These are phyloP conservation scores for Aphis craccivora DNA, from an alignment of 1,140 invertebrate species.

Conservation along the genomic window DNA sequence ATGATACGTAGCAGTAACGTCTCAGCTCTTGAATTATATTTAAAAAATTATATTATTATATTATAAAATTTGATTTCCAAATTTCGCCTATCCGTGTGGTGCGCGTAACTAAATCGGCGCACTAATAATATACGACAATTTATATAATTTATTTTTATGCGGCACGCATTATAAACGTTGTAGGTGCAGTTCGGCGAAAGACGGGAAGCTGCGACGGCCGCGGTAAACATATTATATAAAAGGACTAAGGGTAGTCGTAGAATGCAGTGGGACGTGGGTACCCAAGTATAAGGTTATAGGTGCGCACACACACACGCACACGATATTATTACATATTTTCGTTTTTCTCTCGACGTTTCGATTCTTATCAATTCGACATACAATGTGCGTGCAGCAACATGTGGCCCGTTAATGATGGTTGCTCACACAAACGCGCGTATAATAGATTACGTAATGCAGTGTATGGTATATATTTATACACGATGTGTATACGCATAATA, in stretches of 20 bases:
- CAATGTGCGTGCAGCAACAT: constrained; percentile 20
- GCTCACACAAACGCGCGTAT: not conserved
- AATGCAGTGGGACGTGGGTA: not conserved
- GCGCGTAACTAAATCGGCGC: not conserved
- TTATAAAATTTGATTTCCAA: not conserved
- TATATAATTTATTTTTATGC: not conserved
- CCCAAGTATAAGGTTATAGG: not conserved
- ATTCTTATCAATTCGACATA: constrained; percentile 50
- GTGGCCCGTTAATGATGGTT: constrained; percentile 50
- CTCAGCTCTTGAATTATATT: not conserved
- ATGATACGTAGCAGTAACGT: not conserved
- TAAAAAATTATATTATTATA: no score
- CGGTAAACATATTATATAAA: not conserved
- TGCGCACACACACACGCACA: not conserved
- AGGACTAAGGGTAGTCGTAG: not conserved
- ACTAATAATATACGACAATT: not conserved
- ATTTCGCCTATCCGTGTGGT: not conserved
- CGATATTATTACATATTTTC: not conserved
- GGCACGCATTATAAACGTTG: not conserved
- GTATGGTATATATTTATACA: not conserved
- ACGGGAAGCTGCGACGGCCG: not conserved
- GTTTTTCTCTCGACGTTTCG: not conserved
- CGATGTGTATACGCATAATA: not conserved
- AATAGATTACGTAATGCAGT: not conserved
- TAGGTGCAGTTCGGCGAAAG: not conserved